These are phyloP conservation scores for Adelges cooleyi DNA, from an alignment of 1,140 invertebrate genomes.

Conservation along the genomic window DNA sequence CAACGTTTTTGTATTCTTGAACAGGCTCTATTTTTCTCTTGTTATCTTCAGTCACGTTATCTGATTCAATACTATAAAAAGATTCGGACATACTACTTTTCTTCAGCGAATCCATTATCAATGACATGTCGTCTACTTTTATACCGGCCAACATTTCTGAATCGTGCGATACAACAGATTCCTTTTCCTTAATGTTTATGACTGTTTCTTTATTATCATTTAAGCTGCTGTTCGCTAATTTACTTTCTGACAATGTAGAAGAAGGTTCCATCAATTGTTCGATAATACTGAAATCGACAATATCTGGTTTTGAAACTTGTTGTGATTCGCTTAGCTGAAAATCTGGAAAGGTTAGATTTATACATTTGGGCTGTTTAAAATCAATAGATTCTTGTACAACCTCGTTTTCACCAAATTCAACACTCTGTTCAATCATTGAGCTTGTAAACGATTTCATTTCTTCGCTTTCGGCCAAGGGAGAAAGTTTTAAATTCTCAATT, in stretches of 20 bases:
- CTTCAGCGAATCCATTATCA: not conserved
- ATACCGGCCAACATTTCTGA: not conserved
- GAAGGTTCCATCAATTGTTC: too few species aligned
- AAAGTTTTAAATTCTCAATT: not conserved
- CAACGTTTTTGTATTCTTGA: not conserved
- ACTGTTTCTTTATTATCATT: not conserved
- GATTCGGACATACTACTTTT: slow-evolving; percentile 2
- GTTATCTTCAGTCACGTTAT: slow-evolving; percentile 8
- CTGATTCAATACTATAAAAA: slow-evolving; percentile 18
- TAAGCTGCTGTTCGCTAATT: not conserved
- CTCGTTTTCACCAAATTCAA: too few species aligned
- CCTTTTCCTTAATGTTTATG: not conserved
- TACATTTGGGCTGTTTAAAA: not conserved
- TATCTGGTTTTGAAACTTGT: not conserved
- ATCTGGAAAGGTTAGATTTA: not conserved
- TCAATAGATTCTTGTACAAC: not conserved
- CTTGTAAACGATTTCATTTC: not conserved
- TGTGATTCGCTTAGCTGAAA: not conserved
- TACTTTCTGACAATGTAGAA: not conserved
- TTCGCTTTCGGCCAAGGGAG: not conserved
- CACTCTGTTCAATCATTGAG: not conserved
- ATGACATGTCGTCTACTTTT: not conserved
- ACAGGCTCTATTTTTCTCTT: not conserved
- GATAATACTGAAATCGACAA: not conserved
- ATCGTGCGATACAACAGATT: not conserved